Percentiles rank a stretch among this genome's conserved stretches.
Evolutionary conservation across 2,888 invertebrate species (phyloP).

Genomic region (Mesochorus sp.): DNA sequence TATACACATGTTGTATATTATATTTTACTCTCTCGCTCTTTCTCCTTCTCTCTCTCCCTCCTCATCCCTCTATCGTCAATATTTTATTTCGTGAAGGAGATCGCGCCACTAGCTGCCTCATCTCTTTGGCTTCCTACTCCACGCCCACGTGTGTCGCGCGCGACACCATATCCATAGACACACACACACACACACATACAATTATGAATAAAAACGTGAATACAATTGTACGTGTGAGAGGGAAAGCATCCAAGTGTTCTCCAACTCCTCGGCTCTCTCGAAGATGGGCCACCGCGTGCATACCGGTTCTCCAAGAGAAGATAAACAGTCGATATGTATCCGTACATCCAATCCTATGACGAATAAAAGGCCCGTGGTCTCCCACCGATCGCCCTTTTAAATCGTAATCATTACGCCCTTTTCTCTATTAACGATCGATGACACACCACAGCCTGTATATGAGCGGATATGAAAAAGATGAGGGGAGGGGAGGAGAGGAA

Average conservation of each 20-base stretch:
- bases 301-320: constrained; percentile 58
- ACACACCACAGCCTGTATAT: too few species aligned
- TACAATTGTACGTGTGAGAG: constrained; percentile 14
- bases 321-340: constrained; percentile 30
- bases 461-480: background rate
- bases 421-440: background rate
- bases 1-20: constrained; percentile 14
- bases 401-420: background rate
- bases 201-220: constrained; percentile 7
- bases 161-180: constrained; percentile 38
- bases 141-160: constrained; percentile 64
- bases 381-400: background rate
- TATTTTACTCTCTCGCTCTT: constrained; percentile 61
- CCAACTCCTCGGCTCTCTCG: constrained; percentile 64
- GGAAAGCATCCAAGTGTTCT: constrained; percentile 59
- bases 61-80: constrained; percentile 56
- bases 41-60: constrained; percentile 58
- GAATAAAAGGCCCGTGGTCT: constrained; percentile 20
- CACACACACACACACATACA: constrained; percentile 19
- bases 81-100: constrained; percentile 66
- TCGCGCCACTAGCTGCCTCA: constrained; percentile 63
- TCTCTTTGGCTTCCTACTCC: constrained; percentile 60
- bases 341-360: background rate
- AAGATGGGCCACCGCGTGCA: constrained; percentile 61
- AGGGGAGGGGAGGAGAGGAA: background rate